Conservation (phyloP, 2,888 invertebrate genomes). For the Dolichopus griseipennis region DNA sequence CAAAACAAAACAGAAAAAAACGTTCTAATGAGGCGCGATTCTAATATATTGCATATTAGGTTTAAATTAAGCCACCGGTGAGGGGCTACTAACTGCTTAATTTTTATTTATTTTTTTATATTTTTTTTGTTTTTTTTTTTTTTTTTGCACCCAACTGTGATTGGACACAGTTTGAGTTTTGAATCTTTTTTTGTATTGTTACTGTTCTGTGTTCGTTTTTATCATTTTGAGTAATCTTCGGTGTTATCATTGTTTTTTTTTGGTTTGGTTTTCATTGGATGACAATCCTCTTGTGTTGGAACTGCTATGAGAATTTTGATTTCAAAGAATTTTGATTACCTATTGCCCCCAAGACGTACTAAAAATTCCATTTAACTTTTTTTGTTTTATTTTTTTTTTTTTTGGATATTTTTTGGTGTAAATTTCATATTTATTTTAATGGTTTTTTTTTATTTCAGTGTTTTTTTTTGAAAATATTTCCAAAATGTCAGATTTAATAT, state of each 20-base stretch:
- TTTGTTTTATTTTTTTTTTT: background rate
- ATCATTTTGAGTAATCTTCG: background rate
- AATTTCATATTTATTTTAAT: no score
- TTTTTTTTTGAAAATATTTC: no score
- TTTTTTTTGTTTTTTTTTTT: no score
- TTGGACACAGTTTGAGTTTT: background rate
- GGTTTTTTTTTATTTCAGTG: no score
- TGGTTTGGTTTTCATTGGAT: background rate
- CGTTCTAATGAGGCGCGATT: conserved; percentile 3
- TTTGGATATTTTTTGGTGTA: background rate
- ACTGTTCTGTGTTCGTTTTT: no score
- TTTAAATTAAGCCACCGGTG: no score
- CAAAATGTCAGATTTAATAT: background rate
- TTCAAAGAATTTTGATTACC: background rate
- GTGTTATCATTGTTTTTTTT: background rate
- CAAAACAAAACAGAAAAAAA: background rate
- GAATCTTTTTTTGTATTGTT: background rate
- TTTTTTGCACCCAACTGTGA: background rate
- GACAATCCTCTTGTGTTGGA: no score
- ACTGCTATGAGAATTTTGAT: background rate
- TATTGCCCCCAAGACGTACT: background rate
- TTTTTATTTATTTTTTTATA: no score
- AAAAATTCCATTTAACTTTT: background rate
- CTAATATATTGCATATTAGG: background rate
- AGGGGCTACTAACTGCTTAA: background rate